Conservation (phyloP, 2,888 invertebrate species). For the Endotricha flammealis region DNA sequence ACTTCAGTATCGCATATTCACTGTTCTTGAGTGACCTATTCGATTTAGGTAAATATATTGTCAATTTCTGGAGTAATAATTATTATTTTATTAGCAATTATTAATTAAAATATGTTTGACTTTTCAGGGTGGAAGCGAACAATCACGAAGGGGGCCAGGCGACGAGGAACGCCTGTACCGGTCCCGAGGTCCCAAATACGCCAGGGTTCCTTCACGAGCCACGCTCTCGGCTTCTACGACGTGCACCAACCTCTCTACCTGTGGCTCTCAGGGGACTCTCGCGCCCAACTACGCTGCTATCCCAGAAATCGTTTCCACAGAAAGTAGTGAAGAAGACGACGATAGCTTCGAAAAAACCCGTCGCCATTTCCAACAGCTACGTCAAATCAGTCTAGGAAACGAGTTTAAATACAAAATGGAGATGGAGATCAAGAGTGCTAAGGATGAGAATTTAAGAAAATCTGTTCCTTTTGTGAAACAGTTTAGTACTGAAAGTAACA, state of each 20-base stretch:
- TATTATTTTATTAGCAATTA: constrained; percentile 3
- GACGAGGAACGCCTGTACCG: constrained; percentile 68
- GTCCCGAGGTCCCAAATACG: constrained; percentile 65
- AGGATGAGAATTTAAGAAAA: constrained; percentile 79
- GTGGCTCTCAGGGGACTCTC: constrained; percentile 67
- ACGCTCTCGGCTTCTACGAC: constrained; percentile 79
- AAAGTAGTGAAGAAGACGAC: constrained; percentile 72
- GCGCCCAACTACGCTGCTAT: constrained; percentile 65
- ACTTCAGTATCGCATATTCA: constrained; percentile 53
- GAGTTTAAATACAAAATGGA: constrained; percentile 80
- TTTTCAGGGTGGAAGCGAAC: constrained; percentile 68
- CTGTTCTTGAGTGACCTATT: constrained; percentile 41
- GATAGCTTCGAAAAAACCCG: constrained; percentile 77
- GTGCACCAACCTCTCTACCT: constrained; percentile 78
- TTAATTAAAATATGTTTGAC: constrained; percentile 19
- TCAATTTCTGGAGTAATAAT: background rate
- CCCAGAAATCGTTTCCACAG: constrained; percentile 60
- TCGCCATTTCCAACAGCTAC: constrained; percentile 79
- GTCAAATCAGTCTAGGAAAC: constrained; percentile 80
- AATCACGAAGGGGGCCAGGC: constrained; percentile 57
- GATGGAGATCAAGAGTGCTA: constrained; percentile 81
- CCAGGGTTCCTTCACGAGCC: constrained; percentile 67
- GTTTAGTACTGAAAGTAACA: constrained; percentile 77
- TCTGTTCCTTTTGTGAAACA: constrained; percentile 80
- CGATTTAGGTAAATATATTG: constrained; percentile 31